These are phyloP conservation scores for Thymelicus lineola DNA, from an alignment of 2,888 invertebrate species.

Conservation along the genomic window DNA sequence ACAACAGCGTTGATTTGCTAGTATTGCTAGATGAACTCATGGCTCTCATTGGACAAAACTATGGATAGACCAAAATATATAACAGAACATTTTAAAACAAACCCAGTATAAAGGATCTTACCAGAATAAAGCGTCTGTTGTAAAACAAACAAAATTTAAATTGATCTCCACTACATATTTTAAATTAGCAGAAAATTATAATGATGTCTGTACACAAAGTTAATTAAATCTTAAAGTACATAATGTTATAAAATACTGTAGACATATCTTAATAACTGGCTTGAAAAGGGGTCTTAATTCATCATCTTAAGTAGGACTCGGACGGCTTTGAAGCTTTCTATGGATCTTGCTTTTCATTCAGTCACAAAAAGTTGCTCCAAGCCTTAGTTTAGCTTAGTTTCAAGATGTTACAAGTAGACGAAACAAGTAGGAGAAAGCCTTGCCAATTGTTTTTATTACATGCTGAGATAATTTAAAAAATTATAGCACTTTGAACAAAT, in stretches of 20 bases:
- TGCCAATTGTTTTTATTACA: constrained; percentile 14
- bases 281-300: constrained; percentile 39
- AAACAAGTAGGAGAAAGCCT: constrained; percentile 4
- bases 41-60: constrained; percentile 66
- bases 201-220: constrained; percentile 4
- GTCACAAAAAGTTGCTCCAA: constrained; percentile 35
- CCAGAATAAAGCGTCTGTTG: not conserved
- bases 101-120: not conserved
- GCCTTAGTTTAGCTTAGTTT: constrained; percentile 30
- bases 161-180: not conserved
- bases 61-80: constrained; percentile 21
- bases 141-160: not conserved
- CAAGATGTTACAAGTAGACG: constrained; percentile 26
- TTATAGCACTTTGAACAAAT: not conserved
- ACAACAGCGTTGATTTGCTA: constrained; percentile 61
- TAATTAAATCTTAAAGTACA: constrained; percentile 23
- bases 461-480: constrained; percentile 5
- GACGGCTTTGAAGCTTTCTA: constrained; percentile 36
- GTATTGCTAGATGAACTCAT: constrained; percentile 54
- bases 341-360: constrained; percentile 35
- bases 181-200: constrained; percentile 8
- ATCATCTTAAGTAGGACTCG: constrained; percentile 39
- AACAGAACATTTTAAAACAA: not conserved
- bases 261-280: constrained; percentile 37
- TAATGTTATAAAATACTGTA: constrained; percentile 37